These are phyloP conservation scores for Acanthaster planci DNA, from an alignment of 35 echinoderm and acorn worm species.

Conservation along the genomic window DNA sequence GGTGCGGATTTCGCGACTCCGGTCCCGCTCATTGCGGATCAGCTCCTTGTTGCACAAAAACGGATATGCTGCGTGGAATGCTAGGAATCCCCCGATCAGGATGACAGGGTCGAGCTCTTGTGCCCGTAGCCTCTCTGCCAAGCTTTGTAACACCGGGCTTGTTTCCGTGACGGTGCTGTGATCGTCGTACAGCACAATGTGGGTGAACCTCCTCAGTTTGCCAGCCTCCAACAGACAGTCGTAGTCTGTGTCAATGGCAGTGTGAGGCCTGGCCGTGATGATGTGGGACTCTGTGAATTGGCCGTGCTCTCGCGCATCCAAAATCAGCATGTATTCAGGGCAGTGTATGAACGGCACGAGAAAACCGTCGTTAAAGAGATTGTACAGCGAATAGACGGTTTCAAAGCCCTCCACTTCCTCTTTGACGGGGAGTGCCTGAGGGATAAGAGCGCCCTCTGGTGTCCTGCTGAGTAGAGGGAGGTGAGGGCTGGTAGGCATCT, in stretches of 20 bases:
- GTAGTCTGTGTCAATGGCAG: slow-evolving; percentile 69
- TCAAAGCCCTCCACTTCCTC: slow-evolving; percentile 53
- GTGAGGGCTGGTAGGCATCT: not conserved
- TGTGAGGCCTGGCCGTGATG: slow-evolving; percentile 71
- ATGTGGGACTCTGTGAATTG: slow-evolving; percentile 57
- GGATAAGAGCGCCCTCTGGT: slow-evolving; percentile 47
- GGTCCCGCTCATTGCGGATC: slow-evolving; percentile 59
- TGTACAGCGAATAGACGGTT: slow-evolving; percentile 71
- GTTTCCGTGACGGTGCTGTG: slow-evolving; percentile 31
- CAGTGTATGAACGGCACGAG: slow-evolving; percentile 70
- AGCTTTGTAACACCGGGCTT: not conserved
- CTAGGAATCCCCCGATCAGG: slow-evolving; percentile 62
- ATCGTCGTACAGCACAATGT: slow-evolving; percentile 78
- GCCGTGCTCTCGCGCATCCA: slow-evolving; percentile 62
- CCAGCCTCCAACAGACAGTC: slow-evolving; percentile 66
- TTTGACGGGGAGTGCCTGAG: slow-evolving; percentile 5
- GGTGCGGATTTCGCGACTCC: slow-evolving; percentile 48
- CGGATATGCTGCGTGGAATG: slow-evolving; percentile 53
- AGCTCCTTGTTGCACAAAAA: slow-evolving; percentile 68
- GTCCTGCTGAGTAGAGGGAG: slow-evolving; percentile 41
- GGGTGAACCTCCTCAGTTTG: slow-evolving; percentile 48
- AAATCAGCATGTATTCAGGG: slow-evolving; percentile 66
- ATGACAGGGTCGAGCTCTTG: slow-evolving; percentile 55
- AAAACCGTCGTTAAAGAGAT: slow-evolving; percentile 71
- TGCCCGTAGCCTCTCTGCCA: slow-evolving; percentile 38